Evolutionary conservation across 2,888 invertebrate species (phyloP).

Genomic region (Aethes cnicana): DNA sequence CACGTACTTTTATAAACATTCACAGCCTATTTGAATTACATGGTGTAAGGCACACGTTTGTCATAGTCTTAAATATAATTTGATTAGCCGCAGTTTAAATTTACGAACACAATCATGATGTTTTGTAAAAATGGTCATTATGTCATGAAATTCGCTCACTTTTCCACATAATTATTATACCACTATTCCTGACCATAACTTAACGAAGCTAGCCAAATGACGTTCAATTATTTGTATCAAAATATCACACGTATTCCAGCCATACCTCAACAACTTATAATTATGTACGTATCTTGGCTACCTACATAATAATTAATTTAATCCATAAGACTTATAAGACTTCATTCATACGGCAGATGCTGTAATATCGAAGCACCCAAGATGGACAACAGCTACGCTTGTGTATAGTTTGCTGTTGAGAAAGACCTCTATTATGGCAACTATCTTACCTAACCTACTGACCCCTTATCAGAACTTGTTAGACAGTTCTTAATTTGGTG

Average conservation of each 20-base stretch:
- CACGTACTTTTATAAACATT: conserved; percentile 44
- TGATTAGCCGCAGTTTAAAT: conserved; percentile 1
- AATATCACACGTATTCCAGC: conserved; percentile 16
- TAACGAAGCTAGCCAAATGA: conserved; percentile 12
- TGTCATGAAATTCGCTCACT: conserved; percentile 64
- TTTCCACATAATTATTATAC: conserved; percentile 35
- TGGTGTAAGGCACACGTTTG: conserved; percentile 18
- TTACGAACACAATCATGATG: not conserved
- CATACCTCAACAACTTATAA: conserved; percentile 7
- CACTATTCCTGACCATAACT: conserved; percentile 7
- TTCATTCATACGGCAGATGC: conserved; percentile 11
- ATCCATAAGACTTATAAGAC: conserved; percentile 17
- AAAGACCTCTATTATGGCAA: conserved; percentile 35
- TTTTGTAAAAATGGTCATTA: conserved; percentile 18
- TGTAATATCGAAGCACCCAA: conserved; percentile 22
- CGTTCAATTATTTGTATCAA: conserved; percentile 15
- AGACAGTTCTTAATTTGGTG: conserved; percentile 8
- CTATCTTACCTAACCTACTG: conserved; percentile 29
- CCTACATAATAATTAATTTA: conserved; percentile 9
- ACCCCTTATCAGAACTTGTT: conserved; percentile 22
- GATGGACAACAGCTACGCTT: conserved; percentile 6
- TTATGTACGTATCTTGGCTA: conserved; percentile 12
- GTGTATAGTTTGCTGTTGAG: conserved; percentile 15
- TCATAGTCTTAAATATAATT: conserved; percentile 11
- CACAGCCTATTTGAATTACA: conserved; percentile 52